Percentiles rank a stretch among this genome's conserved stretches.
These are phyloP conservation scores for Pterobdella sp. DNA, from an alignment of 2,888 invertebrate genomes.

Conservation along the genomic window DNA sequence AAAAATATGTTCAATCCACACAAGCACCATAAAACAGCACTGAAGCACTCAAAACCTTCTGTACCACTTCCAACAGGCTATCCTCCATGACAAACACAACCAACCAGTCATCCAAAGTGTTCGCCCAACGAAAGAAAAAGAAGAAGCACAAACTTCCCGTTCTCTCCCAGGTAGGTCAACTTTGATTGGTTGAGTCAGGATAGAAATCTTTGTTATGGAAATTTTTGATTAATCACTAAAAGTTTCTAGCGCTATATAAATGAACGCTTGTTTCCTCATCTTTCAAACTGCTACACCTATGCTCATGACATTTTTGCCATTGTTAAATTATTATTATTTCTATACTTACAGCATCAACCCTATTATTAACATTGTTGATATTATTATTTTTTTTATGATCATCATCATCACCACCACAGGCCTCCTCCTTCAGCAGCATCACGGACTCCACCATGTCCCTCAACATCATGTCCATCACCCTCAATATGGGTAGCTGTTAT, in stretches of 20 bases:
- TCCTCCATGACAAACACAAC: constrained; percentile 59
- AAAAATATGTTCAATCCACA: no score
- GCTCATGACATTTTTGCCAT: neutral
- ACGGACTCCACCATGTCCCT: constrained; percentile 98
- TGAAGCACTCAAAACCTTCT: neutral
- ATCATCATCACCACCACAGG: no score
- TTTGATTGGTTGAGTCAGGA: neutral
- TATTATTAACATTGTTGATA: neutral
- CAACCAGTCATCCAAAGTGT: constrained; percentile 49
- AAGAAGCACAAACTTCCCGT: constrained; percentile 59
- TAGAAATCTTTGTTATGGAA: neutral
- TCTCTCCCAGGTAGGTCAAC: constrained; percentile 54
- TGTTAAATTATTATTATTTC: neutral
- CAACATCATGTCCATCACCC: constrained; percentile 91
- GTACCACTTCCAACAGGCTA: constrained; percentile 43
- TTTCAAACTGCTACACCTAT: no score
- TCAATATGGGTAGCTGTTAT: constrained; percentile 68
- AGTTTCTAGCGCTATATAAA: neutral
- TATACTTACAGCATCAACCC: neutral
- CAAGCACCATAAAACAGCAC: no score
- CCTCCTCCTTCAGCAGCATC: constrained; percentile 94
- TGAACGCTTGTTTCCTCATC: neutral
- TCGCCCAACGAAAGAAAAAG: constrained; percentile 44
- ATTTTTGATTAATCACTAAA: neutral
- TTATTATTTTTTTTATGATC: no score